A percentile compares a stretch with the other conserved stretches of the same genome.
phyloP scores from a whole-genome alignment of 2,888 invertebrate genomes.

The Eupithecia vulgata region DNA sequence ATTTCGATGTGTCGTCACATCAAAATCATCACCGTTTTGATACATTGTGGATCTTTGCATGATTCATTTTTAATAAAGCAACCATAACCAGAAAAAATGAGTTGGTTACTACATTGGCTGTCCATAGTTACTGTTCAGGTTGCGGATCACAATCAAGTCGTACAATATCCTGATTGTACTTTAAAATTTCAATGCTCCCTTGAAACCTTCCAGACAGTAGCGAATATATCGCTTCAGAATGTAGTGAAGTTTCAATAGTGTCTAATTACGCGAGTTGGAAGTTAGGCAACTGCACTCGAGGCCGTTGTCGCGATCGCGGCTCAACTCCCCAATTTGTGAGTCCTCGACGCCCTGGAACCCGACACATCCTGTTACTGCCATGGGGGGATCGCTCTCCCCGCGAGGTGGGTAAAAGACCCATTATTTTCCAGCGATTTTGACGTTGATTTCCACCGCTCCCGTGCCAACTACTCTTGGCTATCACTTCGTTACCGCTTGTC shows the following conservation, averaged over 20 bases:
- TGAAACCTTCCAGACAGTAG: neutral
- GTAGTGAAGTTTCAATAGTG: constrained; percentile 1
- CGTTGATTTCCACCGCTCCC: constrained; percentile 47
- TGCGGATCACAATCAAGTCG: neutral
- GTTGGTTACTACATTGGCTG: neutral
- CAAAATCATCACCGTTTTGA: neutral
- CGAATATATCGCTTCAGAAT: neutral
- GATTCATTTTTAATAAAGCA: neutral
- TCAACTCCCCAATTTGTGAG: constrained; percentile 25
- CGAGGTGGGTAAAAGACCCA: constrained; percentile 36
- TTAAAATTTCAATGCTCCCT: neutral
- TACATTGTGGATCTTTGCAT: neutral
- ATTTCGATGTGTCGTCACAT: constrained; percentile 10
- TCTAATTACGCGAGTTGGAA: constrained; percentile 1
- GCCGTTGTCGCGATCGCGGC: constrained; percentile 8
- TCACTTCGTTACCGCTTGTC: constrained; percentile 52
- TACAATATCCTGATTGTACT: neutral
- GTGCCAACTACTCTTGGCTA: constrained; percentile 61
- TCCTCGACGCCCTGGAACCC: constrained; percentile 9
- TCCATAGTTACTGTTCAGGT: neutral
- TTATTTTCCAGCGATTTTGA: constrained; percentile 46
- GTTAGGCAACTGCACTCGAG: constrained; percentile 24
- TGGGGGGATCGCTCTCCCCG: constrained; percentile 6
- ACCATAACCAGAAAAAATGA: neutral
- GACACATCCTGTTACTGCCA: constrained; percentile 35